These are phyloP conservation scores for Hesperophylax magnus DNA, from an alignment of 1,140 invertebrate genomes.

Conservation along the genomic window DNA sequence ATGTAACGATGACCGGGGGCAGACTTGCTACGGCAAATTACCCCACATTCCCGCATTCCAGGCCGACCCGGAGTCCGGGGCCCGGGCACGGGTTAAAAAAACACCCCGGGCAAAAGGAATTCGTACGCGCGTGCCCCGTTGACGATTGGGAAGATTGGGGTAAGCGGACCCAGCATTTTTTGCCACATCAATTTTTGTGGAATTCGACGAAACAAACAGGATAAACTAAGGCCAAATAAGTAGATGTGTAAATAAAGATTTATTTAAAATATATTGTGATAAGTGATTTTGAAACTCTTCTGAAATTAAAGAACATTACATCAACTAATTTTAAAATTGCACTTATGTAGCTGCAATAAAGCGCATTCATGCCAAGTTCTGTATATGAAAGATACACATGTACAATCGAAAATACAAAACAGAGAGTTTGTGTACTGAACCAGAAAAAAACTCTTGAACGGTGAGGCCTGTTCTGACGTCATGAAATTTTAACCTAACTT, in stretches of 20 bases:
- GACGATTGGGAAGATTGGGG: not conserved
- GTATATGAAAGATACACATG: too few relatives aligned
- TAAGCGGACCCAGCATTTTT: not conserved
- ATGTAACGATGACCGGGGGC: slow-evolving; percentile 33
- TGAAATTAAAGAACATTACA: too few relatives aligned
- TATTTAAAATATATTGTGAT: not conserved
- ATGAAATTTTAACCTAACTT: too few relatives aligned
- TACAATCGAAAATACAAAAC: too few relatives aligned
- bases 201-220: not conserved
- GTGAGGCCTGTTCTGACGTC: too few relatives aligned
- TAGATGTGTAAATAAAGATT: not conserved
- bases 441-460: too few relatives aligned
- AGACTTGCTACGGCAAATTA: slow-evolving; percentile 32
- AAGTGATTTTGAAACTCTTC: not conserved
- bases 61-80: slow-evolving; percentile 23
- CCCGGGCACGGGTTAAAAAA: not conserved
- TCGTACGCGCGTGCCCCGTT: slow-evolving; percentile 13
- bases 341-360: too few relatives aligned
- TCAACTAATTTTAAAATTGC: too few relatives aligned
- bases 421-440: too few relatives aligned
- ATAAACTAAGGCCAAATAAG: not conserved
- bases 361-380: too few relatives aligned
- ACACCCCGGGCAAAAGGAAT: slow-evolving; percentile 1
- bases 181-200: not conserved
- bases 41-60: slow-evolving; percentile 36